These are phyloP conservation scores for Lamprotornis superbus DNA, from an alignment of 2,113 vertebrate genomes.

Conservation along the genomic window DNA sequence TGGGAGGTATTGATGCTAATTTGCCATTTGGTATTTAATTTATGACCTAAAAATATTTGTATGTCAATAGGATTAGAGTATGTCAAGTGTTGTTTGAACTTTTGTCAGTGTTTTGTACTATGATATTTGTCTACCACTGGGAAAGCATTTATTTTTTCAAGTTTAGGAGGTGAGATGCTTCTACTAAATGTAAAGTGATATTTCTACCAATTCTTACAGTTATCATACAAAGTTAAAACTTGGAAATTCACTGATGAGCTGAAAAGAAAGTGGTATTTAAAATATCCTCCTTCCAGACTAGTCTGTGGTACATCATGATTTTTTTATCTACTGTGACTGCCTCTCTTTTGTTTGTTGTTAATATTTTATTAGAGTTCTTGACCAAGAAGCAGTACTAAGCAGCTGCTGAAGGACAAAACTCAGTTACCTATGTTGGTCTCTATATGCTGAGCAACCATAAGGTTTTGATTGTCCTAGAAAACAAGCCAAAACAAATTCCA, in stretches of 20 bases:
- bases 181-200: background rate
- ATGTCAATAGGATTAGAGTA: background rate
- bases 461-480: slow-evolving; percentile 42
- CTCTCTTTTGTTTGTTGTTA: background rate
- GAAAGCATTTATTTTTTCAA: background rate
- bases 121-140: background rate
- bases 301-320: background rate
- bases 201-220: background rate
- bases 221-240: background rate
- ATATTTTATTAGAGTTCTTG: background rate
- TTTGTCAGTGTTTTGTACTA: background rate
- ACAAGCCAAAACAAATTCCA: slow-evolving; percentile 50
- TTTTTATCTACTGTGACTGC: background rate
- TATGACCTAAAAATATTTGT: background rate
- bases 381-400: background rate
- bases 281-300: background rate
- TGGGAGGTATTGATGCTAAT: background rate
- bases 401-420: background rate
- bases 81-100: background rate
- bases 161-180: background rate
- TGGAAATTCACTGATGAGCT: background rate
- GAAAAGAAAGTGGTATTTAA: background rate
- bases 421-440: background rate
- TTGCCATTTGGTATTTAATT: background rate
- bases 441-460: background rate